A percentile compares a stretch with the other conserved stretches of the same genome.
Evolutionary conservation across 1,140 invertebrate genomes (phyloP).

Genomic region (Drosophila persimilis): DNA sequence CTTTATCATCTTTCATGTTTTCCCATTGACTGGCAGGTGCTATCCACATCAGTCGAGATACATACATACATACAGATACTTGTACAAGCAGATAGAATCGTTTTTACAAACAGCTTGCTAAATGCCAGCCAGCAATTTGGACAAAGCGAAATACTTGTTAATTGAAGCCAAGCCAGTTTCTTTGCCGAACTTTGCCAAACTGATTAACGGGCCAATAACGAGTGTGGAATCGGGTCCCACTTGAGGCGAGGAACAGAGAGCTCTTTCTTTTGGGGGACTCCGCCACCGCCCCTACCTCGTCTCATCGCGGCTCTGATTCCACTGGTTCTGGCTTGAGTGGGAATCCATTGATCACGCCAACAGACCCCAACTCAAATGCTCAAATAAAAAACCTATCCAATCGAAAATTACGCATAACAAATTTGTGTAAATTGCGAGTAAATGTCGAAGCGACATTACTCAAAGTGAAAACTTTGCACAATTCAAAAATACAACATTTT

Average conservation of each 20-base stretch:
- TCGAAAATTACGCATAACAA: constrained; percentile 62
- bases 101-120: constrained; percentile 48
- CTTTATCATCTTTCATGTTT: no score
- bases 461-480: constrained; percentile 57
- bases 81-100: constrained; percentile 1
- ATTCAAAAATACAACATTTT: constrained; percentile 31
- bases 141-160: constrained; percentile 61
- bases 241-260: constrained; percentile 15
- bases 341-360: constrained; percentile 4
- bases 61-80: constrained; percentile 7
- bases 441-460: constrained; percentile 10
- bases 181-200: constrained; percentile 18
- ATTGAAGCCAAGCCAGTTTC: constrained; percentile 15
- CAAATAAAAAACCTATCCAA: constrained; percentile 38
- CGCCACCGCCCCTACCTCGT: no score
- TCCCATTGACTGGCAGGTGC: no score
- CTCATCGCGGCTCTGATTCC: no score
- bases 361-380: constrained; percentile 12
- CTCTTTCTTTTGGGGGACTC: not conserved
- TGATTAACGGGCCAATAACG: constrained; percentile 17
- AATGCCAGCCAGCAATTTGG: constrained; percentile 51
- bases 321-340: constrained; percentile 11
- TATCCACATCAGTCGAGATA: not conserved
- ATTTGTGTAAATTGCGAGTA: constrained; percentile 54
- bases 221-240: not conserved